A percentile compares a stretch with the other conserved stretches of the same genome.
phyloP scores from a whole-genome alignment of 1,140 invertebrate species.

The Apis florea region DNA sequence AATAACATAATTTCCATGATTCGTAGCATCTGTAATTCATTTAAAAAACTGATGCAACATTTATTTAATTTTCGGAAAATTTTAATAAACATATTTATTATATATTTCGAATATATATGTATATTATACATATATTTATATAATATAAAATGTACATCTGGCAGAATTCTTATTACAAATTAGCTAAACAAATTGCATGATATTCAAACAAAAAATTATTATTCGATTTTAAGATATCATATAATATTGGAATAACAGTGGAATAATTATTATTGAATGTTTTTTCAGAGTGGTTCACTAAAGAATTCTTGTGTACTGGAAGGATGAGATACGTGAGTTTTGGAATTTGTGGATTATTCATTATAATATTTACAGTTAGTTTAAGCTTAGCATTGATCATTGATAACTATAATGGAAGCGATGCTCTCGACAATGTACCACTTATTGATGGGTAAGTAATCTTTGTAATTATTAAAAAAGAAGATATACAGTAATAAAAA shows the following conservation, averaged over 20 bases:
- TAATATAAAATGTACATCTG: no score
- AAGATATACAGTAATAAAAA: neutral
- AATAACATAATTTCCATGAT: neutral
- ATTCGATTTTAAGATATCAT: neutral
- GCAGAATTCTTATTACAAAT: neutral
- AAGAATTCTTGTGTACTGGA: constrained; percentile 27
- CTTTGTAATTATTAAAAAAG: neutral
- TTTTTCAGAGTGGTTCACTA: constrained; percentile 39
- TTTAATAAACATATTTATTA: no score
- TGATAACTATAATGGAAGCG: constrained; percentile 64
- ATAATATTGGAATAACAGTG: neutral
- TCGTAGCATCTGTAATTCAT: neutral
- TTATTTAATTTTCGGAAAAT: no score
- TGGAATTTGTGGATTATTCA: constrained; percentile 21
- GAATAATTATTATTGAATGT: neutral
- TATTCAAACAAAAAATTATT: neutral
- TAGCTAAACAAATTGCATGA: neutral
- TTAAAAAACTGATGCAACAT: neutral
- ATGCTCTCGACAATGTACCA: constrained; percentile 66
- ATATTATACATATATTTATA: neutral
- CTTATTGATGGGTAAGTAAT: constrained; percentile 72
- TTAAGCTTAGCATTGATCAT: constrained; percentile 57
- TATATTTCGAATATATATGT: neutral
- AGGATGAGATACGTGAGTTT: constrained; percentile 61
- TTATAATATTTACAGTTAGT: constrained; percentile 58